Percentiles rank a stretch among this genome's conserved stretches.
Evolutionary conservation across 64 coral and sea anemone genomes (phyloP).

Genomic region (Exaiptasia diaphana): DNA sequence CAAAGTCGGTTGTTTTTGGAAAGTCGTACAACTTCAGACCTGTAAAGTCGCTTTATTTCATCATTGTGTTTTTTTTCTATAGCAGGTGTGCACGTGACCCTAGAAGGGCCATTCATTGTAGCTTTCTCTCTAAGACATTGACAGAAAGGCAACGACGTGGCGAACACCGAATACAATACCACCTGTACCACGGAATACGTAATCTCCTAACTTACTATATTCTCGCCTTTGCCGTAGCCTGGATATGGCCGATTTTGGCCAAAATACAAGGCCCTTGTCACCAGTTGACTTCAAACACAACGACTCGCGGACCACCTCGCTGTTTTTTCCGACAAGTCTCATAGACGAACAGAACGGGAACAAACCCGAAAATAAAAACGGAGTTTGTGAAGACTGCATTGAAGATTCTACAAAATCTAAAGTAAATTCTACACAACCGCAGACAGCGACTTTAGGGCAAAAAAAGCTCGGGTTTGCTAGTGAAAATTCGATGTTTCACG

Average conservation of each 20-base stretch:
- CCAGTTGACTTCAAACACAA: conserved; percentile 91
- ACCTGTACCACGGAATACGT: conserved; percentile 92
- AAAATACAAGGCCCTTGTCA: conserved; percentile 86
- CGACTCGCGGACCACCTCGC: conserved; percentile 68
- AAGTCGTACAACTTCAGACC: conserved; percentile 1
- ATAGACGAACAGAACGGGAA: conserved; percentile 78
- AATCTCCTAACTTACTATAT: conserved; percentile 69
- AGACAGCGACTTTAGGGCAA: conserved; percentile 61
- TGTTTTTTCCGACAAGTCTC: conserved; percentile 77
- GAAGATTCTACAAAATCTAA: conserved; percentile 91
- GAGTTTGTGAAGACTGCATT: conserved; percentile 87
- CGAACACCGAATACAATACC: conserved; percentile 87
- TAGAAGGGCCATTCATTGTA: conserved; percentile 88
- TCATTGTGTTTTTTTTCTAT: conserved; percentile 91
- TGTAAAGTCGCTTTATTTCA: conserved; percentile 66
- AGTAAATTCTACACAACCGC: conserved; percentile 72
- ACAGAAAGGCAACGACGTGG: conserved; percentile 96
- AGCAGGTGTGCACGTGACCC: conserved; percentile 91
- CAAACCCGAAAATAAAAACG: conserved; percentile 89
- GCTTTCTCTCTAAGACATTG: conserved; percentile 71
- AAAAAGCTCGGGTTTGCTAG: conserved; percentile 67
- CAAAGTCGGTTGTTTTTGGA: too few relatives aligned
- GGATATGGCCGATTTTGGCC: conserved; percentile 99
- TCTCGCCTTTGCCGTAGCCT: conserved; percentile 63
- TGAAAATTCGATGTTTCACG: conserved; percentile 98